A percentile compares a stretch with the other conserved stretches of the same genome.
These are phyloP conservation scores for Chondrilla cf. caribensis DNA, from an alignment of 37 sponge, comb jelly and placozoan genomes.

Conservation along the genomic window DNA sequence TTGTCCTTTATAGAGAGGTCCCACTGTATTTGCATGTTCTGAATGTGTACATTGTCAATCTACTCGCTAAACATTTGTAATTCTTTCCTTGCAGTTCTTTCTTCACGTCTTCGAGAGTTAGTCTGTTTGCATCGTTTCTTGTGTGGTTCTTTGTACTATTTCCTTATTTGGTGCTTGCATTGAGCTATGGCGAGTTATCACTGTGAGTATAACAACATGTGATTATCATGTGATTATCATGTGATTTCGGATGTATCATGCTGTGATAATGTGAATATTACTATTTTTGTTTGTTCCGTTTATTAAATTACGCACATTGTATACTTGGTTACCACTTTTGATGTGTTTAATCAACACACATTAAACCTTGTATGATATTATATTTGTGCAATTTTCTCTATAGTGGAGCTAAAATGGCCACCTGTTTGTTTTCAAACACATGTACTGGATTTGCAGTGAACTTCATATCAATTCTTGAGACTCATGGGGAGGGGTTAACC, in stretches of 20 bases:
- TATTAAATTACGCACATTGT: too few relatives aligned
- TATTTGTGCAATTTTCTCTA: too few relatives aligned
- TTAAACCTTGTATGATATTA: too few relatives aligned
- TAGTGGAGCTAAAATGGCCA: constrained; percentile 57
- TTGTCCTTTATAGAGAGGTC: too few relatives aligned
- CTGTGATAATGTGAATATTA: not conserved
- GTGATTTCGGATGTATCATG: not conserved
- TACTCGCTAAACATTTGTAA: too few relatives aligned
- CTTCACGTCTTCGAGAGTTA: constrained; percentile 75
- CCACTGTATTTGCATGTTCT: too few relatives aligned
- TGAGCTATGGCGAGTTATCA: constrained; percentile 1
- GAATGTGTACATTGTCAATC: too few relatives aligned
- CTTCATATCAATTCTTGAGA: constrained; percentile 70
- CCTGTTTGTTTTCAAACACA: constrained; percentile 79
- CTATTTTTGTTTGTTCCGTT: not conserved
- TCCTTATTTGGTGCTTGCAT: constrained; percentile 58
- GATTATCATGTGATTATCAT: not conserved
- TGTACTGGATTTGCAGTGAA: constrained; percentile 74
- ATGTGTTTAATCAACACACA: too few relatives aligned
- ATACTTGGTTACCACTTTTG: too few relatives aligned
- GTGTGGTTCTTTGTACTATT: constrained; percentile 71
- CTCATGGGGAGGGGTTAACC: constrained; percentile 52
- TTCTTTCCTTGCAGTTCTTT: constrained; percentile 58
- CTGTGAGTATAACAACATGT: constrained; percentile 36
- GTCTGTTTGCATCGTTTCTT: constrained; percentile 64